Evolutionary conservation across 37 sponge, comb jelly and placozoan genomes (phyloP), one percentile per base, ranked within the genome.

Genomic region (Lycopodina hypogea): DNA sequence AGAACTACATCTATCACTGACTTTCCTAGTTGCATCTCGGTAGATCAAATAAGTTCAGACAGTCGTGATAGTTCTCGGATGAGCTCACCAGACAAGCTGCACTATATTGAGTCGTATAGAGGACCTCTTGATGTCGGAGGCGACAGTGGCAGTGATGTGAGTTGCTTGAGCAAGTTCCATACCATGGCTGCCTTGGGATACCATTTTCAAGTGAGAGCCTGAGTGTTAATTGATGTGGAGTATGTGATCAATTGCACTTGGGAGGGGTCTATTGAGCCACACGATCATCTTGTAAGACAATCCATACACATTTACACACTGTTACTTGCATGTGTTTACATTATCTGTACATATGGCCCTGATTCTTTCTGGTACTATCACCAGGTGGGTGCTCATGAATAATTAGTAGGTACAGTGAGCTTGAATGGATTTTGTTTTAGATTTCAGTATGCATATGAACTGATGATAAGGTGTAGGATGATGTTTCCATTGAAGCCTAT

Each of bases 1-100:
- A 70, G 24, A 70, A 36, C 52, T 2, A 24, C 66, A 34, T 30
- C 61, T 11, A 76, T 41, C 26, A 55, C 4, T 26, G 37, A 9
- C 60, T 59, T 61, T 7, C 60, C 42, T 3, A 60, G 61, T 42
- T 39, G 37, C 19, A 24, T 76, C 37, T 73, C 74, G 1, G 48
- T 32, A 9, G 74, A 73, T 29, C 74, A 73, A 28, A 73, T 18
- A 11, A 76, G 76, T 60, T 76, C 61, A 17, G 76, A 76, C 61
- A 74, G 74, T 45, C 63, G 23, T 1, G 63, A 61, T 40, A 78
- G 78, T 41, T 71, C 60, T 40, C 42, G 81, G 60, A 81, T 81
- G 63, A 81, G 63, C 21, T 70, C 63, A 19, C 71, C 78, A 11
- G 66, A 65, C 34, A 65, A 65, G 30, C 34, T 65, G 2, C 33